These are phyloP conservation scores for Vandiemenella viatica DNA, from an alignment of 2,888 invertebrate genomes.

Conservation along the genomic window DNA sequence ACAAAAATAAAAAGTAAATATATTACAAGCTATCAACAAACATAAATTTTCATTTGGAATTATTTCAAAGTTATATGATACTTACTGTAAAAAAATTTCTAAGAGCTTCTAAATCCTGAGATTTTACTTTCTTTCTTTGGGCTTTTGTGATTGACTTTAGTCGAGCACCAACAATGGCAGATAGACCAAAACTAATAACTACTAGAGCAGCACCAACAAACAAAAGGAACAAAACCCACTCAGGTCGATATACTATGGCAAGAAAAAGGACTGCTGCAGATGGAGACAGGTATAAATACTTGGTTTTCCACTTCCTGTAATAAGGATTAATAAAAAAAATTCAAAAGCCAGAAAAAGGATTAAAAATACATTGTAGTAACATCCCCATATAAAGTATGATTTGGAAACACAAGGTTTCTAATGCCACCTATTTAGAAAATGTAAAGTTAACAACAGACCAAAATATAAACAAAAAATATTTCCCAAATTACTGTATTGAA, in stretches of 20 bases:
- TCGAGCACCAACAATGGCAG: constrained; percentile 1
- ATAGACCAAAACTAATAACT: background rate
- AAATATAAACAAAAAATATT: too few species aligned
- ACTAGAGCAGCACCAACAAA: constrained; percentile 1
- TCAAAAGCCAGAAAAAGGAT: too few species aligned
- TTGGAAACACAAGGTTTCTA: too few species aligned
- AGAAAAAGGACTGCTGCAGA: constrained; percentile 2
- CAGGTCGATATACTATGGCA: constrained; percentile 5
- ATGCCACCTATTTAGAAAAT: too few species aligned
- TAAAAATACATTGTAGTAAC: too few species aligned
- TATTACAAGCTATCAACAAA: background rate
- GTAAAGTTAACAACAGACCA: too few species aligned
- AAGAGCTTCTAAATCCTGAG: constrained; percentile 6
- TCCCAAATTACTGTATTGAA: too few species aligned
- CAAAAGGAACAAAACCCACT: constrained; percentile 9
- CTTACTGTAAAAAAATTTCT: constrained; percentile 11
- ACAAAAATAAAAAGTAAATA: too few species aligned
- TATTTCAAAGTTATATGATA: background rate
- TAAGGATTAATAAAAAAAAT: too few species aligned
- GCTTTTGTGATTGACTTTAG: background rate
- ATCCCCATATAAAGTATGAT: too few species aligned
- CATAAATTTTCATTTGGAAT: background rate
- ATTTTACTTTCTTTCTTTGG: background rate
- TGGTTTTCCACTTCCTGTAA: background rate
- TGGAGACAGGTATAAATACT: background rate